Base-by-base conservation (phyloP, 2,888 invertebrate genomes). In the Alviniconcha strummeri region DNA sequence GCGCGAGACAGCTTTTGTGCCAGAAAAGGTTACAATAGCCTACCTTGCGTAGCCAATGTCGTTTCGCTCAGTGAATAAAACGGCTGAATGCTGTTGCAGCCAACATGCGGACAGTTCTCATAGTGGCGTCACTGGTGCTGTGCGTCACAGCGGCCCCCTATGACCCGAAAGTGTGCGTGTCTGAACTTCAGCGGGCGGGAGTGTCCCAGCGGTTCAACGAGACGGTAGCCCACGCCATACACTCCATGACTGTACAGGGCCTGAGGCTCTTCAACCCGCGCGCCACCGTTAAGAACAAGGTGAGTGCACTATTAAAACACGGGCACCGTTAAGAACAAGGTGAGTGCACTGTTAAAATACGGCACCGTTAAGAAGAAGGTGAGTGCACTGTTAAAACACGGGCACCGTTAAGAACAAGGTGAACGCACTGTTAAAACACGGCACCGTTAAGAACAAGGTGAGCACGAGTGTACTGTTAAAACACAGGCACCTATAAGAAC, bases 151-250 rank as follows among this genome's bases (percentile, higher is more conserved):
- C 71, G 17, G 71, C 71, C 19, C 71, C 71, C 7, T 71, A 71
- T 76, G 67, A 19, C 36, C 17, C 36, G 17, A 77, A 72, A 54
- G 17, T 36, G 13, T 87, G 87, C 56, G 79, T 72, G n/a, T 82
- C 82, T 8, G 19, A 80, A 1, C 74, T 85, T 7, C 64, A 56
- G 1, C 77, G 67, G 36, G 81, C 87, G 6, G 86, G 87, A 5
- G 67, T 91, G 13, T 87, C 89, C 4, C 4, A 80, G 4, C 88
- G 86, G 15, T 90, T 88, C 83, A 91, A 90, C 71, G 91, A 90
- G 83, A 89, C 89, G 7, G 88, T 91, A 11, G 91, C 88, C 1
- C 91, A 91, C 75, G 89, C 91, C 9, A 87, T 91, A n/a, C 91
- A 91, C 84, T 89, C 90, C 7, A 88, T 90, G 89, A 89, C 90